Evolutionary conservation across 2,797 vertebrate genomes (phyloP), one percentile per base, ranked within the genome.

Genomic region (Aulostomus chinensis): DNA sequence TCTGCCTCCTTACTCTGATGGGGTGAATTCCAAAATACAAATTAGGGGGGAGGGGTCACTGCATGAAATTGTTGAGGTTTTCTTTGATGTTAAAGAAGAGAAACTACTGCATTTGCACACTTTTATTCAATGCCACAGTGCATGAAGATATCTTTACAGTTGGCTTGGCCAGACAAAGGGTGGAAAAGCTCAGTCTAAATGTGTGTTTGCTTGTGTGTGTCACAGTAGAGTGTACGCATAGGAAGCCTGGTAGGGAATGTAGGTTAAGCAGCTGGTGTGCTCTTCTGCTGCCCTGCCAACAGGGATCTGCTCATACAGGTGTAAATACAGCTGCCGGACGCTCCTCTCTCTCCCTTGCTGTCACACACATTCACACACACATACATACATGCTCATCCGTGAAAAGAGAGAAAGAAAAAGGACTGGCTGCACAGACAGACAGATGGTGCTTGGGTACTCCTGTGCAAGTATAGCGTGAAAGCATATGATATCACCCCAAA

Each of bases 311-410:
- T 91, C 93, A 92, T 55, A 86, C 90, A 96, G 93, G 92, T 96
- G 94, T 92, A 94, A 95, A 93, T 91, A 91, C 93, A 96, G 93
- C 93, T 94, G 93, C 89, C 79, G 88, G 81, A 81, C 85, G 78
- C 89, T 77, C 89, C n/a, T n/a, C n/a, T 85, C 85, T 77, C 73
- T 81, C 86, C 58, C 48, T 5, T 11, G n/a, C 36, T 7, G 37
- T 7, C 22, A 14, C 28, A 29, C 13, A 20, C 50, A 29, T 36
- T 14, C 32, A 29, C 46, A 35, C 28, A 26, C 43, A 43, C 40
- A 21, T 1, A 47, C 17, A 30, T 7, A 15, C 8, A 15, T 11
- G 12, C 29, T 31, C 29, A 31, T 3, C 11, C 3, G 7, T 31
- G 4, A 12, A 53, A 4, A 48, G 8, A 61, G 29, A 47, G 26